These are phyloP conservation scores for Calvadosia cruxmelitensis DNA, from an alignment of 30 jellyfish, hydroid and myxozoan species.

Conservation along the genomic window DNA sequence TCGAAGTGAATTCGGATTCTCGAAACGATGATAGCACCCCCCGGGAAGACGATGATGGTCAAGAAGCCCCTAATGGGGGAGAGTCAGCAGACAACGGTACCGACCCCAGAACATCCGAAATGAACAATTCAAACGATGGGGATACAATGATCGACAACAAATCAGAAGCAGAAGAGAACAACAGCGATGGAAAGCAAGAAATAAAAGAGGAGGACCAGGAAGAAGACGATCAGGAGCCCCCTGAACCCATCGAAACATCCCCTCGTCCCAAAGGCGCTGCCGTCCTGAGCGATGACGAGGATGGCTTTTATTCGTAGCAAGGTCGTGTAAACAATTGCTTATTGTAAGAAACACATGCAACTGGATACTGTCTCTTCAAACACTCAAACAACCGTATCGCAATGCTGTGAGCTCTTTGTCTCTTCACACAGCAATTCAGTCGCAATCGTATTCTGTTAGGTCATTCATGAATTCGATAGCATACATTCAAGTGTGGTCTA, in stretches of 20 bases:
- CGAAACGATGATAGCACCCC: not conserved
- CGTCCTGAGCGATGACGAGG: not conserved
- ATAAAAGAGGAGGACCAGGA: not conserved
- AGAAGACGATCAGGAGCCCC: not conserved
- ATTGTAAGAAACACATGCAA: too few relatives aligned
- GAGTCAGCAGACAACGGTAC: not conserved
- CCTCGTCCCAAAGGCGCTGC: not conserved
- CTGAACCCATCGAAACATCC: conserved; percentile 1
- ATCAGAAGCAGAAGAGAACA: conserved; percentile 4
- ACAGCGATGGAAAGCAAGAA: not conserved
- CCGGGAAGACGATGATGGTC: not conserved
- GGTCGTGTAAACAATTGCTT: too few relatives aligned
- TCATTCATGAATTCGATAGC: too few relatives aligned
- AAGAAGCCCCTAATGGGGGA: not conserved
- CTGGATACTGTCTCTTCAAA: too few relatives aligned
- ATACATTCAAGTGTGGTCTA: too few relatives aligned
- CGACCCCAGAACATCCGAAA: not conserved
- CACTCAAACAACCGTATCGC: too few relatives aligned
- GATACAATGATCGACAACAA: conserved; percentile 3
- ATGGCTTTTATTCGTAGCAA: not conserved
- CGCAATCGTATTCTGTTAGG: too few relatives aligned
- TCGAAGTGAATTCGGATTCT: not conserved
- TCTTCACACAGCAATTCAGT: too few relatives aligned
- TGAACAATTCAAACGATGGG: not conserved
- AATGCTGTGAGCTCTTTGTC: too few relatives aligned